Conservation (phyloP, 2,888 invertebrate species). For the Hyppa rectilinea region DNA sequence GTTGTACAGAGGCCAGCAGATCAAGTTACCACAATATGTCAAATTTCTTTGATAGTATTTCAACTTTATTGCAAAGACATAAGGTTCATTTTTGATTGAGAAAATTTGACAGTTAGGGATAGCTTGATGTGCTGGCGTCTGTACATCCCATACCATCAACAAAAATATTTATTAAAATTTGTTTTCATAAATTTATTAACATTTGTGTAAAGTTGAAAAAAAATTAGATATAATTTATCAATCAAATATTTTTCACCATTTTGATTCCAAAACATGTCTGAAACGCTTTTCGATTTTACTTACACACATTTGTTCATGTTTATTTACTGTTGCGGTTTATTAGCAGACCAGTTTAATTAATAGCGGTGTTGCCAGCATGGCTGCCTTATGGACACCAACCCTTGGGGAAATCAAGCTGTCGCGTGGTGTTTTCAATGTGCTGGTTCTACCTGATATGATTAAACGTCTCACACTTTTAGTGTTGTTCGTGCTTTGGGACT, state of each 20-base stretch:
- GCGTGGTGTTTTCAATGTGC: conserved; percentile 25
- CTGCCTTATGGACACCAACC: conserved; percentile 10
- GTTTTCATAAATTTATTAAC: too few relatives aligned
- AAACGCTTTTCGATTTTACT: not conserved
- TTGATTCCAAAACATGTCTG: not conserved
- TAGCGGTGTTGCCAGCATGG: conserved; percentile 10
- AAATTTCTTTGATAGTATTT: too few relatives aligned
- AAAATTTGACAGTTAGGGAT: too few relatives aligned
- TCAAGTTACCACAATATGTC: too few relatives aligned
- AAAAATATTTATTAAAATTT: not conserved
- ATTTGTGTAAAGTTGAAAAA: too few relatives aligned
- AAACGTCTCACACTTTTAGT: conserved; percentile 19
- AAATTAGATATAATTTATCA: too few relatives aligned
- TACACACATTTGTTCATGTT: not conserved
- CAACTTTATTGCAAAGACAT: too few relatives aligned
- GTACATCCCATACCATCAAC: not conserved
- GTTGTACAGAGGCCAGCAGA: too few relatives aligned
- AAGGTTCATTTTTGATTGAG: too few relatives aligned
- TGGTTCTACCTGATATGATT: conserved; percentile 27
- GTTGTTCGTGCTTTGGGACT: not conserved
- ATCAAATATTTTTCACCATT: not conserved
- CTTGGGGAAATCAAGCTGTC: conserved; percentile 46
- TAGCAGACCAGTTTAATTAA: conserved; percentile 17
- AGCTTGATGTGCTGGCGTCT: too few relatives aligned
- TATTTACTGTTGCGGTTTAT: conserved; percentile 11